Base-by-base conservation (phyloP, 1,140 invertebrate genomes). In the Melanaphis sacchari region DNA sequence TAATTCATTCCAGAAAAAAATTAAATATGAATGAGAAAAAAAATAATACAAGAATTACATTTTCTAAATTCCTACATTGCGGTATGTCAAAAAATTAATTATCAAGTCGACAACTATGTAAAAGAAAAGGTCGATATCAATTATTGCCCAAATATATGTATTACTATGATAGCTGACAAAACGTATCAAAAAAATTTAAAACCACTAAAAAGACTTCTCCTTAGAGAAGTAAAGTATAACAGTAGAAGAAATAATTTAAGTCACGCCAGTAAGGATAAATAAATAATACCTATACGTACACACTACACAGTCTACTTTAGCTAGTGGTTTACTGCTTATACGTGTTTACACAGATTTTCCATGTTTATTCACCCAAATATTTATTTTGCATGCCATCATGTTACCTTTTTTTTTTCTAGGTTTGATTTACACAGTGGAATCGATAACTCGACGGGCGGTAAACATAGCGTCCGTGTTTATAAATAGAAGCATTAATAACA, bases 381-480 rank as follows among this genome's bases (percentile, higher is more conserved):
- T 76, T 76, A n/a, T 76, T 36, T 85, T 43, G 46, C 46, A 21
- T 49, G 82, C 24, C 40, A 41, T 40, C 38, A 26, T 82, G 24
- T 24, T 8, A 11, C 40, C 22, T 85, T 5, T 40, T 40, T 85
- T 85, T 85, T 85, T 85, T 41, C 24, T 11, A 0, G 31, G 41
- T 88, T 88, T 88, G 85, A 88, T 88, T 88, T 76, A 31, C 26
- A n/a, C n/a, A 46, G 31, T 15, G 15, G 31, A 22, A n/a, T 88
- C 43, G 43, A 76, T 76, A 76, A n/a, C 85, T 6, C 43, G 31
- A 88, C 85, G 85, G 85, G 85, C 3, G 85, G 85, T 49, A 88
- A 88, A 88, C 85, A 46, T 46, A 26, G 59, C 15, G 4, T 66
- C 31, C 59, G 15, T n/a, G 31, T 66, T 66, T 66, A n/a, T 76